phyloP scores from a whole-genome alignment of 1,140 invertebrate genomes.

The Tetragnatha versicolor region DNA sequence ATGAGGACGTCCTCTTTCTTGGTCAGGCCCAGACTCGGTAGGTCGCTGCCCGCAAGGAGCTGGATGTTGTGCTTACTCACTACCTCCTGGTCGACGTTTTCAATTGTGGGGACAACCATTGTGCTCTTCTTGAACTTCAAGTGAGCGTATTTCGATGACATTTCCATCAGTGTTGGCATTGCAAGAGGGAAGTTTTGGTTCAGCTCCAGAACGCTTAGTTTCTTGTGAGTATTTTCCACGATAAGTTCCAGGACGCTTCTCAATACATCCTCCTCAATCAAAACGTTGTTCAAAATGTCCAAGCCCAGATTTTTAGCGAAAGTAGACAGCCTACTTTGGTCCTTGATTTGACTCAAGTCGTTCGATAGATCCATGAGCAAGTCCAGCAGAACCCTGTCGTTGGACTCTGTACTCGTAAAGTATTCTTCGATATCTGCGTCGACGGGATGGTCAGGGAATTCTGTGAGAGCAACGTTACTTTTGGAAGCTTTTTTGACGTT shows the following conservation, averaged over 20 bases:
- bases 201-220: slow-evolving; percentile 44
- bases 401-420: too few relatives aligned
- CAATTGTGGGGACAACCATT: background rate
- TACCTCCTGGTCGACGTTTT: background rate
- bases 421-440: too few relatives aligned
- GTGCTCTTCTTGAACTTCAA: slow-evolving; percentile 35
- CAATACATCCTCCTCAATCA: slow-evolving; percentile 18
- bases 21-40: background rate
- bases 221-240: slow-evolving; percentile 48
- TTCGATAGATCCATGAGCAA: too few relatives aligned
- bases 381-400: too few relatives aligned
- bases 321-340: too few relatives aligned
- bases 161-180: background rate
- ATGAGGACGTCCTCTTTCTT: slow-evolving; percentile 27
- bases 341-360: too few relatives aligned
- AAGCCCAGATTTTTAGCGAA: too few relatives aligned
- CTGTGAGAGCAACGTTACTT: too few relatives aligned
- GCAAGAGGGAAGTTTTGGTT: background rate
- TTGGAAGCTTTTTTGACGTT: too few relatives aligned
- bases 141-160: slow-evolving; percentile 7
- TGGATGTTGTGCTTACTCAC: background rate
- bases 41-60: background rate
- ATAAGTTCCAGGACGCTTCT: slow-evolving; percentile 54
- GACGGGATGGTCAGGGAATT: too few relatives aligned
- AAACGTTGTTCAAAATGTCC: slow-evolving; percentile 14